Evolutionary conservation across 37 sponge, comb jelly and placozoan species (phyloP).

Genomic region (Aphrocallistes beatrix): DNA sequence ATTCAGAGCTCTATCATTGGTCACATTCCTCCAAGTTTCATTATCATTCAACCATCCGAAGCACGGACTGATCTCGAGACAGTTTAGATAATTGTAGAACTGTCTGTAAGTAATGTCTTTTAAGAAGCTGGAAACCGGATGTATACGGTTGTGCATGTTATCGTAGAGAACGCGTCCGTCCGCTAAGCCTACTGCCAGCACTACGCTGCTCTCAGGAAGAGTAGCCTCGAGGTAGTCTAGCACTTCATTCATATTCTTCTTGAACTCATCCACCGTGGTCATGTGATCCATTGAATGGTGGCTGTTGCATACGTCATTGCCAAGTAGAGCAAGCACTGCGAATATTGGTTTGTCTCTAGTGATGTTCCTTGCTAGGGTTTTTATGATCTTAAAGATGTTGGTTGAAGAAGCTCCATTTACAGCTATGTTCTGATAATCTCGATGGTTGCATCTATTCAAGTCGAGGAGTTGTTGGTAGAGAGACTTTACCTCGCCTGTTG

Average conservation of each 20-base stretch:
- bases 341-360: conserved; percentile 49
- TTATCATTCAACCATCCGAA: conserved; percentile 89
- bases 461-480: conserved; percentile 36
- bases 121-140: conserved; percentile 56
- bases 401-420: conserved; percentile 79
- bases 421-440: conserved; percentile 83
- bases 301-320: conserved; percentile 81
- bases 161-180: conserved; percentile 77
- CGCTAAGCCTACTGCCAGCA: conserved; percentile 54
- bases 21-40: conserved; percentile 65
- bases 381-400: conserved; percentile 35
- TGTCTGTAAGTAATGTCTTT: conserved; percentile 67
- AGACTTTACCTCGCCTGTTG: conserved; percentile 64
- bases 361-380: conserved; percentile 37
- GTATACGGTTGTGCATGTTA: conserved; percentile 48
- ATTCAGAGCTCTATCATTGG: conserved; percentile 57
- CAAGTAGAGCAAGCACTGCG: conserved; percentile 49
- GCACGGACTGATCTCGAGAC: conserved; percentile 74
- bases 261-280: conserved; percentile 82
- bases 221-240: conserved; percentile 51
- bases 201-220: conserved; percentile 48
- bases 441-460: conserved; percentile 71
- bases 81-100: conserved; percentile 80
- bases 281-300: conserved; percentile 58
- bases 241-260: conserved; percentile 32